Evolutionary conservation across 2,797 vertebrate genomes (phyloP), one percentile per base, ranked within the genome.

Genomic region (Sebastes iracundus): DNA sequence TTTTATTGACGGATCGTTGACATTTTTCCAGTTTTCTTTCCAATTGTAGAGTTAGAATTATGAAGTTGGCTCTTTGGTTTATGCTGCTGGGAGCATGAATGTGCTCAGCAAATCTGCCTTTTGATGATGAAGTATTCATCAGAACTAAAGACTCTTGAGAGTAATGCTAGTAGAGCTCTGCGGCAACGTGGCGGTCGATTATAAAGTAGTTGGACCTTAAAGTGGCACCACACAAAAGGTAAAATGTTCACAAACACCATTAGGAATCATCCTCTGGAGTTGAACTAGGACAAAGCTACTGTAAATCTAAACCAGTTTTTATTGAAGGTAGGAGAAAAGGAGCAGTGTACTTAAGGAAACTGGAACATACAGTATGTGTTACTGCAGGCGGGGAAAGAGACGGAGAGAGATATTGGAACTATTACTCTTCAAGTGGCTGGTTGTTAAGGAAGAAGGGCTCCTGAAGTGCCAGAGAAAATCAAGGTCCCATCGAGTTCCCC

Each of bases 391-490:
- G 46, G 35, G 13, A n/a, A 52, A 28, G 28, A 23, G 60, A 13
- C 9, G 3, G 27, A 33, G 46, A 55, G 23, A 55, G 20, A 62
- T 87, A 85, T 85, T 84, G 55, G 30, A 73, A 66, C 69, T 46
- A 73, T 89, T 61, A 62, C 79, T 89, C 84, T 53, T 65, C 62
- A 71, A 85, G 77, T 79, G 52, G 74, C 79, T 7, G 3, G 74
- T 59, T 80, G 74, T 81, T 80, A 8, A 59, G 49, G 7, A 75
- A 73, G 78, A 74, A 23, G 28, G 13, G 69, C 62, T 14, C 77
- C 73, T 84, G 69, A 82, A 82, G 87, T 72, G 60, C 42, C 49
- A 5, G 71, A 78, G 73, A 63, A 75, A 83, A 82, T 91, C 70
- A 77, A 79, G 76, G 11, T 85, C 20, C 59, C 27, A n/a, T 56